Evolutionary conservation across 2,888 invertebrate genomes (phyloP).

Genomic region (Dryobotodes eremita): DNA sequence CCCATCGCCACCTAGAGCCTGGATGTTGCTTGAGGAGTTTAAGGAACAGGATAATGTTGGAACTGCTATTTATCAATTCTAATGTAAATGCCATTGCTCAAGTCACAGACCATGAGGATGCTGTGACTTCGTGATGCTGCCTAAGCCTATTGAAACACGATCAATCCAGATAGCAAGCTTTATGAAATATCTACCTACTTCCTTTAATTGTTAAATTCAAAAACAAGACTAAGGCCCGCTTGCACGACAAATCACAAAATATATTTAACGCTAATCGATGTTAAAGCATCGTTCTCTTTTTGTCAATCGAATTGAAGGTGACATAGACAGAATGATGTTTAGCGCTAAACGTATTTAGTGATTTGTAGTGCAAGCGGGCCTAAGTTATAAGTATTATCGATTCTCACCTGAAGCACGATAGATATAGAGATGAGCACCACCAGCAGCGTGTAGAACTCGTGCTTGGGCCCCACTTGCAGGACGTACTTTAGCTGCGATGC

Average conservation of each 20-base stretch:
- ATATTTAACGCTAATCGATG: not conserved
- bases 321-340: not conserved
- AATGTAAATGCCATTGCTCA: not conserved
- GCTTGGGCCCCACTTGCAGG: slow-evolving; percentile 95
- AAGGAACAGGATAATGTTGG: not conserved
- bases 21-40: slow-evolving; percentile 53
- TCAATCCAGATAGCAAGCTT: not conserved
- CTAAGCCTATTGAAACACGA: not conserved
- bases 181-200: not conserved
- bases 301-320: not conserved
- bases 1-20: slow-evolving; percentile 93
- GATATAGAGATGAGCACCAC: slow-evolving; percentile 95
- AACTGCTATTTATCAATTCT: not conserved
- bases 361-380: not conserved
- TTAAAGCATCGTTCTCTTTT: not conserved
- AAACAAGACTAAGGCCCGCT: not conserved
- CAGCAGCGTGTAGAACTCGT: slow-evolving; percentile 96
- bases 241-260: not conserved
- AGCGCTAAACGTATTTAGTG: not conserved
- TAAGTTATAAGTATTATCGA: slow-evolving; percentile 28
- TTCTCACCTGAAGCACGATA: slow-evolving; percentile 95
- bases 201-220: not conserved
- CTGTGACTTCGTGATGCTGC: not conserved
- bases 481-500: slow-evolving; percentile 97
- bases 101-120: too few relatives aligned